Evolutionary conservation across 2,113 vertebrate species (phyloP).

Genomic region (Perognathus longimembris): DNA sequence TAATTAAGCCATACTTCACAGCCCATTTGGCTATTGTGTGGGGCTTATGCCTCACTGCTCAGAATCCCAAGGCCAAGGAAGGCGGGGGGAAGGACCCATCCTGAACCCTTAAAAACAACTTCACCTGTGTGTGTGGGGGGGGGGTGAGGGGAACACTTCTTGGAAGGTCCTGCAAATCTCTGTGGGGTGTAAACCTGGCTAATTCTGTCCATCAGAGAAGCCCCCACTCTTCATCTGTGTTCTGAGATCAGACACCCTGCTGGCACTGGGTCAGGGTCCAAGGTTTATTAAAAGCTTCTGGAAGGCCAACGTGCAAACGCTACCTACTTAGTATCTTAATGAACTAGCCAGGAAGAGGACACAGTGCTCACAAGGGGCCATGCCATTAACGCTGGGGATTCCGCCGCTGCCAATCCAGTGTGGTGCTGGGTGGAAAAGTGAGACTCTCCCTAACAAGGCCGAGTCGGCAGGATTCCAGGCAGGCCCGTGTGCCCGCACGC

Average conservation of each 20-base stretch:
- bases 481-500: neutral
- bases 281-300: conserved; percentile 73
- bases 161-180: neutral
- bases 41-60: conserved; percentile 58
- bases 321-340: conserved; percentile 75
- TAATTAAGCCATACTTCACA: conserved; percentile 69
- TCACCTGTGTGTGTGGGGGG: too few relatives aligned
- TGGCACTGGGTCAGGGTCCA: conserved; percentile 41
- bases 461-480: conserved; percentile 60
- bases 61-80: neutral
- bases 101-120: conserved; percentile 37
- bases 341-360: conserved; percentile 71
- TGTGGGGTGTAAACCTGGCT: too few relatives aligned
- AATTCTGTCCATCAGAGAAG: too few relatives aligned
- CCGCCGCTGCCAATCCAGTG: conserved; percentile 55
- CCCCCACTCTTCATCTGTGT: neutral
- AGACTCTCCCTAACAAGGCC: conserved; percentile 48
- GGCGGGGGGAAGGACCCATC: neutral
- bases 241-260: conserved; percentile 53
- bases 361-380: conserved; percentile 52
- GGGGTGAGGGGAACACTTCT: neutral
- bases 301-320: conserved; percentile 61
- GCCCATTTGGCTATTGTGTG: conserved; percentile 57
- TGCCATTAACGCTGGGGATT: conserved; percentile 55
- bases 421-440: conserved; percentile 50